Percentiles rank a stretch among this genome's conserved stretches.
These are phyloP conservation scores for Sminthurides bifidus DNA, from an alignment of 1,140 invertebrate species.

Conservation along the genomic window DNA sequence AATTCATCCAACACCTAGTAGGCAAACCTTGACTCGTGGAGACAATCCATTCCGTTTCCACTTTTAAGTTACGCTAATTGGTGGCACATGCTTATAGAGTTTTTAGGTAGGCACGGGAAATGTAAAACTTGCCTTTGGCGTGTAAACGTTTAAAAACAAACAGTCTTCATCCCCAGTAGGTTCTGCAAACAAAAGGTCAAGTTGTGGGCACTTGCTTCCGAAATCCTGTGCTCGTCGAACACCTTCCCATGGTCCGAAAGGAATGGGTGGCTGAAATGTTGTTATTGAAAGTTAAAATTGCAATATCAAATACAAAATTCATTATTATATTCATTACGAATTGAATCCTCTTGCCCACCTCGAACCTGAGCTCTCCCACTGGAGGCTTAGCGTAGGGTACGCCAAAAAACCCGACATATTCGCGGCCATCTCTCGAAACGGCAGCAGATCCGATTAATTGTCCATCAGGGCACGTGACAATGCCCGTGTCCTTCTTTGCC, in stretches of 20 bases:
- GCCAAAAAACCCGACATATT: background rate
- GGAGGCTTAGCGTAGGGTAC: background rate
- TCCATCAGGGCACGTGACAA: background rate
- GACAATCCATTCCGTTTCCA: too few relatives aligned
- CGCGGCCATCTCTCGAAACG: background rate
- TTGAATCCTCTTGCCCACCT: background rate
- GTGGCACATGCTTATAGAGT: background rate
- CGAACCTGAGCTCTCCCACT: background rate
- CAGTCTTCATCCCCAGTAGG: constrained; percentile 20
- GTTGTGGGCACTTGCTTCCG: constrained; percentile 38
- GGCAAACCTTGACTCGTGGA: too few relatives aligned
- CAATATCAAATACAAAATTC: background rate
- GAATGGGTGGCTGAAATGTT: constrained; percentile 32
- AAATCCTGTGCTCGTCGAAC: constrained; percentile 37
- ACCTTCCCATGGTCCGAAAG: constrained; percentile 37
- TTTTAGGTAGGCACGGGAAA: background rate
- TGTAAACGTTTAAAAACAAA: constrained; percentile 15
- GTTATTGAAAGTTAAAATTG: background rate
- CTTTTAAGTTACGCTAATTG: background rate
- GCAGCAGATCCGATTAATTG: background rate
- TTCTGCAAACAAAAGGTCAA: constrained; percentile 10
- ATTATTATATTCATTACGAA: background rate
- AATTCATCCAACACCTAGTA: too few relatives aligned
- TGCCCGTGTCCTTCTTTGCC: background rate
- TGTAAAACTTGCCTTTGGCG: constrained; percentile 12